A percentile compares a stretch with the other conserved stretches of the same genome.
Evolutionary conservation across 2,888 invertebrate species (phyloP).

Genomic region (Hymenopus coronatus): DNA sequence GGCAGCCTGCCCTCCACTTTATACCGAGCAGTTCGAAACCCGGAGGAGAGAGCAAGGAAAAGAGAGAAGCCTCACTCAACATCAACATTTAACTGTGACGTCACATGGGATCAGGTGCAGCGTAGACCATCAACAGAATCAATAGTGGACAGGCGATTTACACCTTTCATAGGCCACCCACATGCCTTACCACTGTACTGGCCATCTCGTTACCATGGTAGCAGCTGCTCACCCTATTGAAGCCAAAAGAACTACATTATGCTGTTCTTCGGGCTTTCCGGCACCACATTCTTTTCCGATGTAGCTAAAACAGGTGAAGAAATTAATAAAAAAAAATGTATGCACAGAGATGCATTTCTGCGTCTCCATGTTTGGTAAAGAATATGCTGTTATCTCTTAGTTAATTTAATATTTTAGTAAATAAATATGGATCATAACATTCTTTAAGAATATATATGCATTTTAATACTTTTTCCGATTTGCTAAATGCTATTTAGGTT

Average conservation of each 20-base stretch:
- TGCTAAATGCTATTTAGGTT: too few relatives aligned
- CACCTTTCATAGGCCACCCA: not conserved
- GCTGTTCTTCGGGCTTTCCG: not conserved
- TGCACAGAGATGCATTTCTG: too few relatives aligned
- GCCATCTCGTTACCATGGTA: not conserved
- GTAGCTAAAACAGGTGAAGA: not conserved
- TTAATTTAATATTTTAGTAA: too few relatives aligned
- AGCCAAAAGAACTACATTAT: not conserved
- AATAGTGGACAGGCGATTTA: not conserved
- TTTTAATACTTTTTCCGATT: too few relatives aligned
- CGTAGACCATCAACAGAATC: not conserved
- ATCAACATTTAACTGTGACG: not conserved
- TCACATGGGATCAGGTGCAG: conserved; percentile 1
- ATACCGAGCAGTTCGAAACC: not conserved
- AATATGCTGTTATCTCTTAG: too few relatives aligned
- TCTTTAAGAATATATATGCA: too few relatives aligned
- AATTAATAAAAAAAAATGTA: not conserved
- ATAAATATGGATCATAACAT: too few relatives aligned
- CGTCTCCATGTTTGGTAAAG: too few relatives aligned
- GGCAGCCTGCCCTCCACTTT: not conserved
- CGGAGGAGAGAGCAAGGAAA: not conserved
- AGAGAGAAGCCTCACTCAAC: not conserved
- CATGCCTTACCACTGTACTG: not conserved
- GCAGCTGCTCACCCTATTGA: not conserved
- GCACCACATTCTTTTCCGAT: not conserved